Base-by-base conservation (phyloP, 2,888 invertebrate species). In the Leucophenga montana region DNA sequence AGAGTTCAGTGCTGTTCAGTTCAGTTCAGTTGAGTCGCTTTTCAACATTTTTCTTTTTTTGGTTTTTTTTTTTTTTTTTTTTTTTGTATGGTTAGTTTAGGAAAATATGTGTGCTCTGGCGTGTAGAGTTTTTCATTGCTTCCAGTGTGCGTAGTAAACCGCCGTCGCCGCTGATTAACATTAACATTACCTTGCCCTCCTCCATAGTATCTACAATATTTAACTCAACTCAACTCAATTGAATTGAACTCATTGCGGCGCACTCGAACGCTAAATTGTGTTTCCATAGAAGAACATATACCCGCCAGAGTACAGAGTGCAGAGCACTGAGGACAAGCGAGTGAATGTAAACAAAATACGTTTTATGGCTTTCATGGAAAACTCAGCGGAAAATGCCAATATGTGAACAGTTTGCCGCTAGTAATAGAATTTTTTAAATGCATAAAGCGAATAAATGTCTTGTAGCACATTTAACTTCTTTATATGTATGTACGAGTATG, bases 81-180 rank as follows among this genome's bases (percentile, higher is more conserved):
- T 62, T n/a, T 11, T n/a, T 62, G 16, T 1, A 6, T 56, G 13
- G 22, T 54, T 54, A 22, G 56, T 61, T 61, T 39, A 39, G 59
- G 59, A 33, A 59, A 54, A 54, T n/a, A n/a, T 54, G 16, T 54
- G 39, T 59, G 22, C 27, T 59, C 33, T 39, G n/a, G 70, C 68
- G 76, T 82, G 84, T 83, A 82, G 82, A 82, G 79, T 84, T 84
- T 84, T 71, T 73, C 75, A n/a, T 56, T 48, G 16, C 67, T 48
- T 82, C 84, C 82, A 82, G 83, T 82, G 82, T 79, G 82, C 39
- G 39, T 39, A 39, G 39, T 82, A 82, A 82, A 84, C 68, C 8
- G 57, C 62, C 62, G 48, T 20, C 22, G 48, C 33, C 54, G 8
- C 11, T 39, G 9, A 39, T 39, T 11, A 11, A 39, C 11, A 11